These are phyloP conservation scores for Petrolisthes manimaculis DNA, from an alignment of 2,888 invertebrate genomes.

Conservation along the genomic window DNA sequence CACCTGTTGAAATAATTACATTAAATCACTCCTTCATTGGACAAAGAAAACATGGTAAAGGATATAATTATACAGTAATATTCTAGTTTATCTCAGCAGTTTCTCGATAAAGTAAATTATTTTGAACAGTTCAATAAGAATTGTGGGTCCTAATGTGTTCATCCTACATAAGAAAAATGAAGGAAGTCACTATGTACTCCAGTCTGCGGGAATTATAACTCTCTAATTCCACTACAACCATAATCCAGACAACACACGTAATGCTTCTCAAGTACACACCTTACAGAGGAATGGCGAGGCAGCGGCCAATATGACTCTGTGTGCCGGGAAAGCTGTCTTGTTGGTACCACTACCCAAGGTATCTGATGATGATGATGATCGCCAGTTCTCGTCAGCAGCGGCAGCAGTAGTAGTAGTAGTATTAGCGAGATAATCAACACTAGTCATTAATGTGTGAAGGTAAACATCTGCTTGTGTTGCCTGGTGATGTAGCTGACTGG, in stretches of 20 bases:
- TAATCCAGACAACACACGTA: neutral
- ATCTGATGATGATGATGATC: neutral
- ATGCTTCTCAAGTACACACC: neutral
- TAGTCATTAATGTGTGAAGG: slow-evolving; percentile 1
- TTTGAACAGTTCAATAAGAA: too few species aligned
- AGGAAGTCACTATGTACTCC: too few species aligned
- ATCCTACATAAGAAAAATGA: too few species aligned
- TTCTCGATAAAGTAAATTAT: too few species aligned
- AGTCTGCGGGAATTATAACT: too few species aligned
- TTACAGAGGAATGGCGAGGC: slow-evolving; percentile 44
- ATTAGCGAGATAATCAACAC: neutral
- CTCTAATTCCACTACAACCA: too few species aligned
- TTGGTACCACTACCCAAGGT: neutral
- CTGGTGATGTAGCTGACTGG: slow-evolving; percentile 24
- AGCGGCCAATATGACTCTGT: slow-evolving; percentile 39
- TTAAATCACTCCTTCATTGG: neutral
- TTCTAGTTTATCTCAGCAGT: too few species aligned
- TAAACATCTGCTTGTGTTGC: slow-evolving; percentile 38
- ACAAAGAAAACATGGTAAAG: too few species aligned
- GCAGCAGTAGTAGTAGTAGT: neutral
- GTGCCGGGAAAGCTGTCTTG: slow-evolving; percentile 30
- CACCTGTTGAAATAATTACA: slow-evolving; percentile 17
- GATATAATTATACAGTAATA: too few species aligned
- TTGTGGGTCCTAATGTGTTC: too few species aligned
- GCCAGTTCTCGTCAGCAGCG: neutral